These are phyloP conservation scores for Halocynthia aurantium DNA, from an alignment of 23 tunicate species.

Conservation along the genomic window DNA sequence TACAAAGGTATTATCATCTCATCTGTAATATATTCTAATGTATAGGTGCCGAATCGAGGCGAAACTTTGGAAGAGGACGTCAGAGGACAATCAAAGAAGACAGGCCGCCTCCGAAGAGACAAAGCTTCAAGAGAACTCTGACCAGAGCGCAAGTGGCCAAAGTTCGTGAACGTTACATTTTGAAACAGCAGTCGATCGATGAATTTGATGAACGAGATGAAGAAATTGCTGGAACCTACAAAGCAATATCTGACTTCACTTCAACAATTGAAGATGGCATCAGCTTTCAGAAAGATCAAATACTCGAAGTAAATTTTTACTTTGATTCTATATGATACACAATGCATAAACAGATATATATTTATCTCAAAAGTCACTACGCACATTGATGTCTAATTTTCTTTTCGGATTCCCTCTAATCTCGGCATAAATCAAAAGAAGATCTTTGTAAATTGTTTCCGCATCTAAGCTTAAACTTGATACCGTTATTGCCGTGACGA, in stretches of 20 bases:
- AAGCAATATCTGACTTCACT: conserved; percentile 20
- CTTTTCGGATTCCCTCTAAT: too few relatives aligned
- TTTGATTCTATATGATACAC: neutral
- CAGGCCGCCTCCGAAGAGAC: conserved; percentile 14
- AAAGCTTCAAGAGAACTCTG: conserved; percentile 6
- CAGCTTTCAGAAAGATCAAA: conserved; percentile 41
- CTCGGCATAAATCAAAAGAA: too few relatives aligned
- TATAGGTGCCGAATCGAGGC: too few relatives aligned
- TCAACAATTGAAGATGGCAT: conserved; percentile 39
- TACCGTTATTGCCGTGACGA: too few relatives aligned
- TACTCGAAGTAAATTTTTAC: conserved; percentile 2
- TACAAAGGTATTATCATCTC: too few relatives aligned
- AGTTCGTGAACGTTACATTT: neutral
- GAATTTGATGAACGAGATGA: conserved; percentile 3
- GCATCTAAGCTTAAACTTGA: too few relatives aligned
- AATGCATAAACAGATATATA: neutral
- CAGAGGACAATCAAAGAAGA: neutral
- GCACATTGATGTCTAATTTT: too few relatives aligned
- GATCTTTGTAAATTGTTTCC: too few relatives aligned
- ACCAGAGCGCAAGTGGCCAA: conserved; percentile 17
- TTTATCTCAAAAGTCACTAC: too few relatives aligned
- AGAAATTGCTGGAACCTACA: conserved; percentile 17
- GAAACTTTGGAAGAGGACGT: too few relatives aligned
- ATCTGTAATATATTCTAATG: too few relatives aligned
- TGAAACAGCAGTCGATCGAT: neutral